Conservation (phyloP, 1,140 invertebrate genomes). For the Conus ventricosus region DNA sequence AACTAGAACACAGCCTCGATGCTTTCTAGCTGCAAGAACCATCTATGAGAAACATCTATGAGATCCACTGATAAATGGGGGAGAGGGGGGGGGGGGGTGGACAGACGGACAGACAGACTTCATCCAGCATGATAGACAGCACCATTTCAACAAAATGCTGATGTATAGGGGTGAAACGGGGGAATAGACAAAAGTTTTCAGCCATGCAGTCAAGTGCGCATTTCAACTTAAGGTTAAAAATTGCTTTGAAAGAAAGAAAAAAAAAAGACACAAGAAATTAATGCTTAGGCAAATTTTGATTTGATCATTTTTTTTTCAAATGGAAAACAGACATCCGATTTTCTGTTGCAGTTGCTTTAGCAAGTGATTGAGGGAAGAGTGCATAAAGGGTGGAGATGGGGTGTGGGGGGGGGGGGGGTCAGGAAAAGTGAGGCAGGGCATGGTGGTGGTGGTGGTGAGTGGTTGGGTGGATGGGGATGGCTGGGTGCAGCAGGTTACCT, state of each 20-base stretch:
- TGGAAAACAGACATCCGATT: too few species aligned
- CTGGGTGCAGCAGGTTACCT: conserved; percentile 78
- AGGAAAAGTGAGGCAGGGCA: conserved; percentile 16
- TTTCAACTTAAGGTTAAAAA: not conserved
- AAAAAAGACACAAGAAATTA: not conserved
- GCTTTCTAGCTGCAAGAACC: conserved; percentile 2
- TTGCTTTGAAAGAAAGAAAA: not conserved
- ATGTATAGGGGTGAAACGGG: not conserved
- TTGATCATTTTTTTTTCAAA: too few species aligned
- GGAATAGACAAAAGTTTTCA: not conserved
- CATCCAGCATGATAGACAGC: not conserved
- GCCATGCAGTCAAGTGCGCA: not conserved
- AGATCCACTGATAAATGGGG: not conserved
- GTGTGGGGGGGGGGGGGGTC: conserved; percentile 29
- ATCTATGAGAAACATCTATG: not conserved
- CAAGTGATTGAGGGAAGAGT: not conserved
- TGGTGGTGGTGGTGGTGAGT: not conserved
- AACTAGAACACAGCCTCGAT: not conserved
- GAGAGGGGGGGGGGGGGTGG: not conserved
- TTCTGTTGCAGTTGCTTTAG: not conserved
- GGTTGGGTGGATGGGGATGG: not conserved
- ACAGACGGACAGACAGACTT: too few species aligned
- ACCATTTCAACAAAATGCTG: not conserved
- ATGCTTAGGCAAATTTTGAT: too few species aligned
- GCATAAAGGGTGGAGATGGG: not conserved